Conservation (phyloP, 2,888 invertebrate species). For the Hetaerina titia region DNA sequence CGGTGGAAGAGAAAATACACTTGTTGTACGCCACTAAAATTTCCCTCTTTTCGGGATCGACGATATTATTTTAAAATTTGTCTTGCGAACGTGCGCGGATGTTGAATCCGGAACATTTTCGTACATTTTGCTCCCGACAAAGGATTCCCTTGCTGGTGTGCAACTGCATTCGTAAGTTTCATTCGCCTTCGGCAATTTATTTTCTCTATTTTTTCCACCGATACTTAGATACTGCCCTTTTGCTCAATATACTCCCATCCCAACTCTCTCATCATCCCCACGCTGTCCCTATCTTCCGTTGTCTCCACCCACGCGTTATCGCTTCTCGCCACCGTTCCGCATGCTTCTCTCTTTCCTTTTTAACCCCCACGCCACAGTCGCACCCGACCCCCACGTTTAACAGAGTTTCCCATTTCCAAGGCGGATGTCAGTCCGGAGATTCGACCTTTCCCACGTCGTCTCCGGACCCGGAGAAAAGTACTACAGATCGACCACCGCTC, state of each 20-base stretch:
- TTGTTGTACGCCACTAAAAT: too few species aligned
- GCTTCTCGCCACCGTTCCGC: not conserved
- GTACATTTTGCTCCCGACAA: too few species aligned
- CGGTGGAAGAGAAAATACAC: too few species aligned
- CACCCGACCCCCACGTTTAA: not conserved
- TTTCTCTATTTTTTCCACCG: too few species aligned
- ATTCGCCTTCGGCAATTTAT: too few species aligned
- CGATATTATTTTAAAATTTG: too few species aligned
- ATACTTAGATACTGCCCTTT: not conserved
- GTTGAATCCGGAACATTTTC: too few species aligned
- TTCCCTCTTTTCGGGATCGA: too few species aligned
- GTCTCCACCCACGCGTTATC: not conserved
- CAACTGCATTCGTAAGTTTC: too few species aligned
- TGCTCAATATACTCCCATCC: not conserved
- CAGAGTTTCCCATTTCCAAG: not conserved
- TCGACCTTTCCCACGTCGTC: not conserved
- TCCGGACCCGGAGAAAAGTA: not conserved
- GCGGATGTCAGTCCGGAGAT: conserved; percentile 4
- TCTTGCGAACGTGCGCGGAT: too few species aligned
- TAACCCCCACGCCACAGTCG: not conserved
- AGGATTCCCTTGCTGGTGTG: too few species aligned
- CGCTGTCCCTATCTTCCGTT: not conserved
- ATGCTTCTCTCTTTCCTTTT: not conserved
- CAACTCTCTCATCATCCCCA: not conserved
- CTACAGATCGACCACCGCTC: not conserved